phyloP scores from a whole-genome alignment of 2,797 vertebrate species.

The Gallinago nigripennis region DNA sequence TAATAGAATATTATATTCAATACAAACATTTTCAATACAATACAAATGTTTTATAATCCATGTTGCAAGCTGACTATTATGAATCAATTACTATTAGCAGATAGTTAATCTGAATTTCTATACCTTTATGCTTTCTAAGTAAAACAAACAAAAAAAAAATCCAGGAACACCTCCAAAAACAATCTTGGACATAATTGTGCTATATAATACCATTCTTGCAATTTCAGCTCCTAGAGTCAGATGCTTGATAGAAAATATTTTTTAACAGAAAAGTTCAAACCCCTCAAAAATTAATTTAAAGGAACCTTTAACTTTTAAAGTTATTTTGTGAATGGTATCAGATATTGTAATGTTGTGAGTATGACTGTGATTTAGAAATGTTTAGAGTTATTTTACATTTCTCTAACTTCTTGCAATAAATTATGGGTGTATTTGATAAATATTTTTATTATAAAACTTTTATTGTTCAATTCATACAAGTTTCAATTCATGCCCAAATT shows the following conservation, averaged over 20 bases:
- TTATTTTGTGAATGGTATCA: not conserved
- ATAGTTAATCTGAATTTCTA: not conserved
- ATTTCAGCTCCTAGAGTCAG: not conserved
- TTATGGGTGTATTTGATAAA: not conserved
- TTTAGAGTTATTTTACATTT: not conserved
- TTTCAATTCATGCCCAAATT: not conserved
- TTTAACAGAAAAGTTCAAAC: rapidly evolving
- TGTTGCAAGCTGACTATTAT: not conserved
- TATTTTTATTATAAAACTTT: not conserved
- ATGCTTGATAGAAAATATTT: not conserved
- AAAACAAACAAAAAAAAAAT: not conserved
- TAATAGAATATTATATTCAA: not conserved
- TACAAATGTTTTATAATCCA: not conserved
- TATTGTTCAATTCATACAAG: not conserved
- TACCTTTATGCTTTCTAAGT: not conserved
- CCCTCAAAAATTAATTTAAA: not conserved
- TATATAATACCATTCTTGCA: not conserved
- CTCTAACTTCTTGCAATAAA: not conserved
- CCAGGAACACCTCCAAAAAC: not conserved
- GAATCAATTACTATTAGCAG: not conserved
- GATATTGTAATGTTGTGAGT: not conserved
- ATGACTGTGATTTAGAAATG: not conserved
- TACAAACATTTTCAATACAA: not conserved
- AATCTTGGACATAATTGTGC: not conserved
- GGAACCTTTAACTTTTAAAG: not conserved